These are phyloP conservation scores for Carpatolechia fugitivella DNA, from an alignment of 2,888 invertebrate genomes.

Conservation along the genomic window DNA sequence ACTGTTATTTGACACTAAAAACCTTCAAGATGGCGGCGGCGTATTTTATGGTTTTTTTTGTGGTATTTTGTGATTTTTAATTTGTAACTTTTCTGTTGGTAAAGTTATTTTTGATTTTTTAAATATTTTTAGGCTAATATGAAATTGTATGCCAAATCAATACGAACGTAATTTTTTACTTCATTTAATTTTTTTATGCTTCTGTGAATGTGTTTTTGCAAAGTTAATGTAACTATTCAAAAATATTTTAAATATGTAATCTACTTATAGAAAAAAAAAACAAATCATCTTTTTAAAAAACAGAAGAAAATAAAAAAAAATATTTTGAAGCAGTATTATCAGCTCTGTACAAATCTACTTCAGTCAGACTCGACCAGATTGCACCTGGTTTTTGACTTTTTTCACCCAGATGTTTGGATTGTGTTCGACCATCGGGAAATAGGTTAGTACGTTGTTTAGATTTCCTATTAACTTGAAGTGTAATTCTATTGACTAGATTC, in stretches of 20 bases:
- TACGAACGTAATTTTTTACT: too few relatives aligned
- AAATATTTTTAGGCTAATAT: too few relatives aligned
- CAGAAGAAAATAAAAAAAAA: neutral
- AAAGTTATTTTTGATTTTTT: too few relatives aligned
- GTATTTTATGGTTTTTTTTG: neutral
- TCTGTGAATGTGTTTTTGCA: too few relatives aligned
- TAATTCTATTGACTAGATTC: neutral
- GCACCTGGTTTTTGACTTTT: conserved; percentile 16
- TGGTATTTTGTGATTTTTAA: too few relatives aligned
- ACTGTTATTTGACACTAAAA: conserved; percentile 2
- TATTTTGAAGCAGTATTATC: conserved; percentile 19
- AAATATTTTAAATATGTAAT: too few relatives aligned
- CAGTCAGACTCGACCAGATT: conserved; percentile 34
- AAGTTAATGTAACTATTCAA: too few relatives aligned
- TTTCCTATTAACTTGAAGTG: neutral
- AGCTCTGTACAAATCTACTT: conserved; percentile 33
- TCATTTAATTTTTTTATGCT: too few relatives aligned
- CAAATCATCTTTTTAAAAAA: too few relatives aligned
- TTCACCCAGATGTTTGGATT: conserved; percentile 12
- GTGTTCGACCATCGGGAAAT: neutral
- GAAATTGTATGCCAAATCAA: too few relatives aligned
- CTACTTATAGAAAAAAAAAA: too few relatives aligned
- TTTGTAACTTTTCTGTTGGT: too few relatives aligned
- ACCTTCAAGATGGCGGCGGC: neutral
- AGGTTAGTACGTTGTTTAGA: neutral